Evolutionary conservation across 35 echinoderm and acorn worm genomes (phyloP).

Genomic region (Chiridota heheva): DNA sequence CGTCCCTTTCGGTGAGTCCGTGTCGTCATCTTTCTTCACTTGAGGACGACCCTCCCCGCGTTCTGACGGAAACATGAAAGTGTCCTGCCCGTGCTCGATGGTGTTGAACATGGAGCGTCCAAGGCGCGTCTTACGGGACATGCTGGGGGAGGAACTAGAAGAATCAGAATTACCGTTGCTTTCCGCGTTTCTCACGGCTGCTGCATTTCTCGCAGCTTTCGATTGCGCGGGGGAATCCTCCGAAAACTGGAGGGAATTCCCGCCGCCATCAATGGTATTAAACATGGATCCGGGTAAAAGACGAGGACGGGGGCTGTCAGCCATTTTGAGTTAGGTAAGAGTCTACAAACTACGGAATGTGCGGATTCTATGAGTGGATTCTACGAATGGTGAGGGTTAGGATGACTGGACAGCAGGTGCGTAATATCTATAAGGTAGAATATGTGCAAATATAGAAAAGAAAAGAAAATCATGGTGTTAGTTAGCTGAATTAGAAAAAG

Average conservation of each 20-base stretch:
- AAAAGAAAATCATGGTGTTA: too few species aligned
- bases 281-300: conserved; percentile 65
- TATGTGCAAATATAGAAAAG: too few species aligned
- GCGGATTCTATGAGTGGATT: too few species aligned
- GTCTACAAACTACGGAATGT: too few species aligned
- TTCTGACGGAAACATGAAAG: conserved; percentile 71
- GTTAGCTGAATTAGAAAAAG: too few species aligned
- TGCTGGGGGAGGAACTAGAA: conserved; percentile 32
- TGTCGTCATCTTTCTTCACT: neutral
- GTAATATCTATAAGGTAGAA: too few species aligned
- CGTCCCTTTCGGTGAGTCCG: conserved; percentile 33
- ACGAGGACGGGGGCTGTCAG: conserved; percentile 10
- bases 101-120: conserved; percentile 42
- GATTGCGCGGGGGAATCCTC: conserved; percentile 40
- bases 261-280: conserved; percentile 55
- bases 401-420: too few species aligned
- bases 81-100: conserved; percentile 63
- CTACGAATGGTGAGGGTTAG: too few species aligned
- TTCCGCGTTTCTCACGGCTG: neutral
- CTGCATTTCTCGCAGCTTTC: neutral
- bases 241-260: conserved; percentile 74
- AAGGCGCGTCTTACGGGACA: conserved; percentile 12
- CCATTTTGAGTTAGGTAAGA: too few species aligned
- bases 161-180: neutral
- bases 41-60: conserved; percentile 48